Evolutionary conservation across 2,113 vertebrate genomes (phyloP), one percentile per base, ranked within the genome.

Genomic region (Sorex fumeus): DNA sequence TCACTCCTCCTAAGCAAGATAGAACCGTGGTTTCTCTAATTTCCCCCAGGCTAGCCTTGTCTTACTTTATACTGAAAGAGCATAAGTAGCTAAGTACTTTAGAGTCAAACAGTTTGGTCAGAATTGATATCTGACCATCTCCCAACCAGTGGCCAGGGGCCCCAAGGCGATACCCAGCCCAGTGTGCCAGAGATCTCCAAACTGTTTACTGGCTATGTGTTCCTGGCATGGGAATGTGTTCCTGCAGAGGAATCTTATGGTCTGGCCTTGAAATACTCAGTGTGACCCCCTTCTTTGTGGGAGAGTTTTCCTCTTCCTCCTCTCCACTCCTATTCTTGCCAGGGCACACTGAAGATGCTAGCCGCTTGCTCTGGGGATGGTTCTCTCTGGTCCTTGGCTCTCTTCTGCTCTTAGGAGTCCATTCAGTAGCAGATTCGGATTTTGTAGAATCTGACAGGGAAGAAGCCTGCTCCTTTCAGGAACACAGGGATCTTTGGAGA

Each of bases 41-140:
- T 28, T 71, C 45, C 40, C 70, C 30, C 30, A 28, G 0, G 47
- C 21, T 36, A 23, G 36, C 50, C 25, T 62, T 62, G 15, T 23
- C 19, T 62, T 62, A 19, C 19, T 62, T 23, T 45, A 6, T 47
- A 32, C n/a, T n/a, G 62, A 11, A 90, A 53, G 27, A 27, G 57
- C 81, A 74, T 21, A 62, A 66, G 30, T 34, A 64, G 88, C 28
- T 60, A 25, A 88, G 77, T 72, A 76, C 50, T 91, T 32, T 78
- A 84, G 13, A 25, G 25, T 18, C 60, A 43, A 57, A 21, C 57
- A 7, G 50, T 60, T 84, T 82, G 74, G 16, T 76, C 25, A 11
- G 47, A 45, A 8, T 85, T 53, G 18, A 2, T 67, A 5, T 89
- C 80, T 60, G 40, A 34, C 15, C 36, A 76, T 32, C 18, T 64